phyloP scores from a whole-genome alignment of 1,140 invertebrate genomes.

The Pogonomyrmex californicus region DNA sequence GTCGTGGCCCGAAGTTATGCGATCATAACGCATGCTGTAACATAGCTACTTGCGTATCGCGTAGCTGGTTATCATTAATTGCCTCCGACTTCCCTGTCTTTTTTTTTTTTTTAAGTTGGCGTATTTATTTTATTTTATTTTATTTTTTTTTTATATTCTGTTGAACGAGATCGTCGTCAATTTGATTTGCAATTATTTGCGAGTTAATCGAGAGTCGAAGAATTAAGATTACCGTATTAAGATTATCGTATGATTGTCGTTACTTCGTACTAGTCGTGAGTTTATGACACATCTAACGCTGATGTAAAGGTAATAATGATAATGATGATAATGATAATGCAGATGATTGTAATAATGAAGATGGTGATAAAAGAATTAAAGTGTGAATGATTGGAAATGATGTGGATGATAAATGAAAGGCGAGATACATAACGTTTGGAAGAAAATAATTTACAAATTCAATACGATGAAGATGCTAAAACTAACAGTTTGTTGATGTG shows the following conservation, averaged over 20 bases:
- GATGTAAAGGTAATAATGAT: constrained; percentile 40
- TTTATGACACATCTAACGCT: constrained; percentile 56
- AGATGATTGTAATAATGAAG: constrained; percentile 31
- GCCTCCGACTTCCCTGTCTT: constrained; percentile 58
- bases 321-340: constrained; percentile 24
- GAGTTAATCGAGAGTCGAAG: constrained; percentile 32
- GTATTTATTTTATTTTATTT: constrained; percentile 84
- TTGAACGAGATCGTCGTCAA: constrained; percentile 50
- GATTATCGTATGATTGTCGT: constrained; percentile 64
- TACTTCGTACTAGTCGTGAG: constrained; percentile 76
- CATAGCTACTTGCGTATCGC: background rate
- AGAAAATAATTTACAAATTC: constrained; percentile 43
- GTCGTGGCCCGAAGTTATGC: constrained; percentile 44
- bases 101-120: constrained; percentile 77
- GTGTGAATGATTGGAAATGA: constrained; percentile 48
- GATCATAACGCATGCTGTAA: constrained; percentile 1
- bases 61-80: constrained; percentile 59
- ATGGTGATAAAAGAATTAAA: constrained; percentile 47
- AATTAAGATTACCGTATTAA: constrained; percentile 62
- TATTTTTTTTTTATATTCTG: constrained; percentile 75
- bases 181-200: constrained; percentile 58
- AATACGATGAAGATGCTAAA: constrained; percentile 73
- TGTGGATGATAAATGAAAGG: constrained; percentile 23
- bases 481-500: constrained; percentile 87
- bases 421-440: constrained; percentile 20